phyloP scores from a whole-genome alignment of 2,113 vertebrate species.

The Chrysochloris asiatica region DNA sequence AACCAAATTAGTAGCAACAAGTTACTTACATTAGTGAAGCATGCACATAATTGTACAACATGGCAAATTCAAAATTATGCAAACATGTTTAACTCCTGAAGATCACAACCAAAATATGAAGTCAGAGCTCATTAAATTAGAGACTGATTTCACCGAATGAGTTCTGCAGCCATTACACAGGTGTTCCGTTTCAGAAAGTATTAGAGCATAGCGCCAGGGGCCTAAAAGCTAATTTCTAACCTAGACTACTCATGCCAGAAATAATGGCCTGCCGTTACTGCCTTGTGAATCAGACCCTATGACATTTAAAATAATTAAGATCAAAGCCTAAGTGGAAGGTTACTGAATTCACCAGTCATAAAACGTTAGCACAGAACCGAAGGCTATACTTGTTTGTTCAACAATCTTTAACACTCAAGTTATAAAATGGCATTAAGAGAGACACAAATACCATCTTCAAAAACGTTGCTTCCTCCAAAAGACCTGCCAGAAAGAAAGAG shows the following conservation, averaged over 20 bases:
- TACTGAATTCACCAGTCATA: constrained; percentile 83
- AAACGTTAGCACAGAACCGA: constrained; percentile 74
- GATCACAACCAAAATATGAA: constrained; percentile 69
- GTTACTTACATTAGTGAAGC: not conserved
- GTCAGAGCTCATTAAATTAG: constrained; percentile 81
- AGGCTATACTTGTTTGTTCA: constrained; percentile 68
- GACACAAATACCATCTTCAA: constrained; percentile 64
- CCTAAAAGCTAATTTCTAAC: constrained; percentile 85
- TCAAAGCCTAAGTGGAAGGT: constrained; percentile 82
- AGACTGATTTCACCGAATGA: constrained; percentile 79
- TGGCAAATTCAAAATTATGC: constrained; percentile 24
- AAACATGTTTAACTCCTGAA: constrained; percentile 60
- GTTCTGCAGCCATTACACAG: constrained; percentile 76
- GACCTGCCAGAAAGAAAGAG: not conserved
- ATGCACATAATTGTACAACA: constrained; percentile 9
- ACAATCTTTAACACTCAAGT: constrained; percentile 69
- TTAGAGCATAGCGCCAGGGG: constrained; percentile 79
- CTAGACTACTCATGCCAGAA: constrained; percentile 82
- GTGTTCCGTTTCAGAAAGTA: constrained; percentile 83
- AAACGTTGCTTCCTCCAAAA: constrained; percentile 45
- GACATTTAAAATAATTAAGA: constrained; percentile 86
- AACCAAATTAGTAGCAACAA: constrained; percentile 51
- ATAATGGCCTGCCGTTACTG: constrained; percentile 82
- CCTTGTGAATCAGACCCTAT: constrained; percentile 84
- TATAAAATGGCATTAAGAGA: constrained; percentile 65